Conservation (phyloP, 1,140 invertebrate genomes). For the Coboldia fuscipes region DNA sequence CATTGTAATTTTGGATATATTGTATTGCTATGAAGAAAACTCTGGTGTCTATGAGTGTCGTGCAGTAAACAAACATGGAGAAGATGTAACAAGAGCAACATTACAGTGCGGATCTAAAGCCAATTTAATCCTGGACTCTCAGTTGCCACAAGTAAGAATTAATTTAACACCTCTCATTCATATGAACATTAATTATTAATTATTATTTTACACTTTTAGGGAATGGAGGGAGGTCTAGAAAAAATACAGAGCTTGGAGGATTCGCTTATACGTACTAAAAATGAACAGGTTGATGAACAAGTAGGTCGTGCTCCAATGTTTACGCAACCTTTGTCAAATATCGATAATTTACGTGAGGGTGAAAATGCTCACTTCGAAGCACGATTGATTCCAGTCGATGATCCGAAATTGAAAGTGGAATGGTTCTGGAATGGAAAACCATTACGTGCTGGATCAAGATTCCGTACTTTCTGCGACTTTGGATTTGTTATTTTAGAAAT, state of each 20-base stretch:
- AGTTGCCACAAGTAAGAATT: constrained; percentile 56
- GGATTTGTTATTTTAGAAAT: constrained; percentile 88
- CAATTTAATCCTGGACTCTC: constrained; percentile 83
- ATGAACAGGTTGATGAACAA: constrained; percentile 44
- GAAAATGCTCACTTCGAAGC: constrained; percentile 92
- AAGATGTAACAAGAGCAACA: constrained; percentile 65
- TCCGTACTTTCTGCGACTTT: constrained; percentile 87
- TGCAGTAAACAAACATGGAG: constrained; percentile 79
- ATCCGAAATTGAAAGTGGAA: constrained; percentile 85
- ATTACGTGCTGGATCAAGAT: constrained; percentile 68
- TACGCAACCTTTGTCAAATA: constrained; percentile 69
- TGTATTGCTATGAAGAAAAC: constrained; percentile 94
- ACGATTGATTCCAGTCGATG: constrained; percentile 74
- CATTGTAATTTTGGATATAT: constrained; percentile 86
- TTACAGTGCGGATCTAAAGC: constrained; percentile 75
- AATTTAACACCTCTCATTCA: constrained; percentile 1
- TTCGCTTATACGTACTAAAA: constrained; percentile 46
- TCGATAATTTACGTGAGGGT: constrained; percentile 66
- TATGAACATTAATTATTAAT: constrained; percentile 1
- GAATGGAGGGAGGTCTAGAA: constrained; percentile 80
- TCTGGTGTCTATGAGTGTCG: constrained; percentile 82
- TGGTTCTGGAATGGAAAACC: constrained; percentile 91
- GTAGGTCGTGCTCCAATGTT: constrained; percentile 72
- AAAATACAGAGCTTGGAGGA: constrained; percentile 87
- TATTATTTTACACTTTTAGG: constrained; percentile 29